Conservation (phyloP, 2,888 invertebrate genomes). For the Pterostichus madidus region DNA sequence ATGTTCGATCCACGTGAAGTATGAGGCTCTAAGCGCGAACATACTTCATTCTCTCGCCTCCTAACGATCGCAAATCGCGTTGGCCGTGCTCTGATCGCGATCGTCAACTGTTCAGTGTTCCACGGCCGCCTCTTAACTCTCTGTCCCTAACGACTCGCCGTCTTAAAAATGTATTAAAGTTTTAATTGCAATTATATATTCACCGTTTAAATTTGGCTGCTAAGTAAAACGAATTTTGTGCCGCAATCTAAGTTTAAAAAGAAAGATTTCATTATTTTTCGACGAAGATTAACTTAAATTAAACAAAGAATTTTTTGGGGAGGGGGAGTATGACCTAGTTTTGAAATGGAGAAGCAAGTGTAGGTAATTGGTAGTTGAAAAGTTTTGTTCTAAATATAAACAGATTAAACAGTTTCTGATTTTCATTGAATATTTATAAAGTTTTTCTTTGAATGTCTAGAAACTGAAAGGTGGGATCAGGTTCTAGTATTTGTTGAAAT, state of each 20-base stretch:
- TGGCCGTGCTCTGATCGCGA: constrained; percentile 7
- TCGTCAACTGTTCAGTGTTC: constrained; percentile 8
- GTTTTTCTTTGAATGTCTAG: too few relatives aligned
- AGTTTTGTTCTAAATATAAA: too few relatives aligned
- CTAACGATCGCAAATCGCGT: constrained; percentile 6
- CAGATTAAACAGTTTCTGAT: too few relatives aligned
- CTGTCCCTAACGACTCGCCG: constrained; percentile 27
- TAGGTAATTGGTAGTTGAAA: not conserved
- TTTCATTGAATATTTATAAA: too few relatives aligned
- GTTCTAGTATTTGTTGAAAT: too few relatives aligned
- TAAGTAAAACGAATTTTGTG: constrained; percentile 46
- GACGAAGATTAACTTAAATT: constrained; percentile 41
- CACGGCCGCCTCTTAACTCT: constrained; percentile 38
- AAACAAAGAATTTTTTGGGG: not conserved
- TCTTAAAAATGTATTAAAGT: constrained; percentile 45
- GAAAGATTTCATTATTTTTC: constrained; percentile 51
- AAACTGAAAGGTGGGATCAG: too few relatives aligned
- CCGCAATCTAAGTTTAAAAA: constrained; percentile 50
- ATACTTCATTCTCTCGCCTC: constrained; percentile 28
- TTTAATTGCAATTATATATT: constrained; percentile 61
- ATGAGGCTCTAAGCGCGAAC: not conserved
- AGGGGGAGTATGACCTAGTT: not conserved
- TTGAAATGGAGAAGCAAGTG: not conserved
- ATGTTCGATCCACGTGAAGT: not conserved
- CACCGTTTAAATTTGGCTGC: constrained; percentile 36